These are phyloP conservation scores for Lasioglossum baleicum DNA, from an alignment of 1,140 invertebrate genomes.

Conservation along the genomic window DNA sequence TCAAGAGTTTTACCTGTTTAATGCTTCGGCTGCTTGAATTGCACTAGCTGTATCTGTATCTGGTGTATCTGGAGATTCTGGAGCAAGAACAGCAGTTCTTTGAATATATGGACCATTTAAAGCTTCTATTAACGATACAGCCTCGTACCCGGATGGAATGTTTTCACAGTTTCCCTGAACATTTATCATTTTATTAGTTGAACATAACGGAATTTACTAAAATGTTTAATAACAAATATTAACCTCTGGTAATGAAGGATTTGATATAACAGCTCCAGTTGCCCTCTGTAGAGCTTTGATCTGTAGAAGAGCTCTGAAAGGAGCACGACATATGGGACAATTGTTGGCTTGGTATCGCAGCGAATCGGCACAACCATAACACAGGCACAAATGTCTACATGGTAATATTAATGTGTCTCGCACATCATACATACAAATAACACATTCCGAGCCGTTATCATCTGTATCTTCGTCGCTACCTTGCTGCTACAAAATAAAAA, in stretches of 20 bases:
- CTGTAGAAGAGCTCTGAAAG: constrained; percentile 97
- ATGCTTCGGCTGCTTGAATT: constrained; percentile 84
- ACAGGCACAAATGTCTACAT: constrained; percentile 98
- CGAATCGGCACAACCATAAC: constrained; percentile 98
- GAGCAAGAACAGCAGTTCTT: constrained; percentile 81
- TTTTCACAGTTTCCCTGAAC: constrained; percentile 86
- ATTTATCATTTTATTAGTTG: background rate
- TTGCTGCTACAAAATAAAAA: constrained; percentile 76
- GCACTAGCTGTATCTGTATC: constrained; percentile 82
- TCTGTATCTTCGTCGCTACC: constrained; percentile 94
- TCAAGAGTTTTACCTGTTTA: constrained; percentile 81
- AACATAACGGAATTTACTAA: background rate
- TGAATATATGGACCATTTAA: constrained; percentile 94
- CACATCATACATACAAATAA: constrained; percentile 99
- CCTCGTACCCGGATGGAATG: constrained; percentile 95
- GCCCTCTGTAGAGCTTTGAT: constrained; percentile 95
- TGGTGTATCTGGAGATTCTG: constrained; percentile 79
- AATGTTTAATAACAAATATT: constrained; percentile 4
- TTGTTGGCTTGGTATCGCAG: constrained; percentile 98
- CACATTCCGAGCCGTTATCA: constrained; percentile 98
- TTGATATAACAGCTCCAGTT: constrained; percentile 78
- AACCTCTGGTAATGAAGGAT: constrained; percentile 79
- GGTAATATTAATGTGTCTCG: constrained; percentile 98
- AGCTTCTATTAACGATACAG: constrained; percentile 97
- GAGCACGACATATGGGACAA: constrained; percentile 98